These are phyloP conservation scores for Anniella stebbinsi DNA, from an alignment of 2,797 vertebrate genomes.

Conservation along the genomic window DNA sequence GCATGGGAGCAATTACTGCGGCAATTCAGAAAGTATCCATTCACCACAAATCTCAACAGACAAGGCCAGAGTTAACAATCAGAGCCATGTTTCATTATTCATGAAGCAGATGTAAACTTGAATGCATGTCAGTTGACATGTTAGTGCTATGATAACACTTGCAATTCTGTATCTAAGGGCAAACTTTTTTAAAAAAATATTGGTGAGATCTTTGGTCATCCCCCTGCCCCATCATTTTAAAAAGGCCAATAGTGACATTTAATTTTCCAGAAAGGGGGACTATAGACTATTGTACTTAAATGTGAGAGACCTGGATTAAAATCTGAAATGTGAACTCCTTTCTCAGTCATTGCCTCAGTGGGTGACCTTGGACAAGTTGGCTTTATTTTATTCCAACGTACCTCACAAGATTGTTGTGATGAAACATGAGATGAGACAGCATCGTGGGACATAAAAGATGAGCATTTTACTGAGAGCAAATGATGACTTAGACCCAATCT, in stretches of 20 bases:
- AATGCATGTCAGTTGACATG: conserved; percentile 6
- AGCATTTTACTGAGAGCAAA: background rate
- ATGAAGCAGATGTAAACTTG: conserved; percentile 27
- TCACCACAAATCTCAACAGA: conserved; percentile 14
- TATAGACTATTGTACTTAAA: background rate
- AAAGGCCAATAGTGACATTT: background rate
- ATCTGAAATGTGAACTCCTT: background rate
- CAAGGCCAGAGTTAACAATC: conserved; percentile 17
- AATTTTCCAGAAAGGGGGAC: background rate
- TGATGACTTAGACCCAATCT: too few relatives aligned
- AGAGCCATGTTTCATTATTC: conserved; percentile 20
- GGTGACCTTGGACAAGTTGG: background rate
- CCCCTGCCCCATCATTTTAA: background rate
- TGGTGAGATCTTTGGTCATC: background rate
- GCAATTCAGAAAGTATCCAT: conserved; percentile 20
- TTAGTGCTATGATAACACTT: conserved; percentile 1
- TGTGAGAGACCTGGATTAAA: background rate
- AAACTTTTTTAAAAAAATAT: background rate
- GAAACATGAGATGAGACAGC: background rate
- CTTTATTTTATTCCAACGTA: background rate
- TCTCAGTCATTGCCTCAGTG: background rate
- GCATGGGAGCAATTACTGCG: conserved; percentile 13
- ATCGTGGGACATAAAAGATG: background rate
- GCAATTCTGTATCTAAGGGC: background rate
- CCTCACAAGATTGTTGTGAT: background rate